Evolutionary conservation across 2,797 vertebrate genomes (phyloP).

Genomic region (Kryptopterus vitreolus): DNA sequence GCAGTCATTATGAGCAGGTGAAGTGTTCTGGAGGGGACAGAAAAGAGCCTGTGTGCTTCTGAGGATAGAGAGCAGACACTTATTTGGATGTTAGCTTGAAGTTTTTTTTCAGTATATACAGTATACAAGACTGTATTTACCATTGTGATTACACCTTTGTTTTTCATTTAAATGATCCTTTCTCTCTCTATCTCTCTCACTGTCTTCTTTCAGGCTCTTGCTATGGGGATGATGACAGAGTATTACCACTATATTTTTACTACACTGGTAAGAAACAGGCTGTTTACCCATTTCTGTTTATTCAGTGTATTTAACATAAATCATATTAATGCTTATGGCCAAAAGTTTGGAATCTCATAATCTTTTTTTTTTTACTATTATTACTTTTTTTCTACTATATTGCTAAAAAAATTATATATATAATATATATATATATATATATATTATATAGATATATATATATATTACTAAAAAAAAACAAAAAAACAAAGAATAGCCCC

Average conservation of each 20-base stretch:
- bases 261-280: conserved; percentile 87
- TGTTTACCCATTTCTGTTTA: neutral
- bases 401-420: too few species aligned
- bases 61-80: neutral
- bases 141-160: neutral
- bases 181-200: conserved; percentile 44
- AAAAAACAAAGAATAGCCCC: too few species aligned
- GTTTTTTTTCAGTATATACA: neutral
- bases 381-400: too few species aligned
- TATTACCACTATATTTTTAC: conserved; percentile 99
- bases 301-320: conserved; percentile 9
- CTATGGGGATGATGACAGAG: conserved; percentile 99
- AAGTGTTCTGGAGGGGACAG: conserved; percentile 16
- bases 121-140: conserved; percentile 19
- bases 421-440: too few species aligned
- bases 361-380: too few species aligned
- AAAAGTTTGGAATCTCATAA: neutral
- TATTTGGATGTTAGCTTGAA: neutral
- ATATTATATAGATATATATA: too few species aligned
- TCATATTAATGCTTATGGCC: neutral
- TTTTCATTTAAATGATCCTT: conserved; percentile 47
- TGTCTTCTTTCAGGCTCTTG: conserved; percentile 81
- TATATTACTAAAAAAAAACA: too few species aligned
- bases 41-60: neutral
- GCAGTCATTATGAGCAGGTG: neutral